These are phyloP conservation scores for Panthera uncia DNA, from an alignment of 2,113 vertebrate genomes.

Conservation along the genomic window DNA sequence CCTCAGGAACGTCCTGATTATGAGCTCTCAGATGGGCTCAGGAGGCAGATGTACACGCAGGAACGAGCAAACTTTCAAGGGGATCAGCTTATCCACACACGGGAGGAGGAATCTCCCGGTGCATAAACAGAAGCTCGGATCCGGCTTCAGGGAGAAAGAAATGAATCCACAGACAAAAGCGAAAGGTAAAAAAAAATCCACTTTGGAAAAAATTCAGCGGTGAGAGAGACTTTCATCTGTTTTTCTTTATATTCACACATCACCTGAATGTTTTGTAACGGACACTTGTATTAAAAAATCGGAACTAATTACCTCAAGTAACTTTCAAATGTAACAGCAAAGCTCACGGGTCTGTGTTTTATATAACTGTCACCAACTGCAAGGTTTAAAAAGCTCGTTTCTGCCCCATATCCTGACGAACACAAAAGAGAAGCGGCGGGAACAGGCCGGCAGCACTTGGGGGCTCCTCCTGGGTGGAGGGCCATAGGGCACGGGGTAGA, in stretches of 20 bases:
- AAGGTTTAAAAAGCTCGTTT: background rate
- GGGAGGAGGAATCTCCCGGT: background rate
- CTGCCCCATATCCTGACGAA: rapidly evolving
- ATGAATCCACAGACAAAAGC: background rate
- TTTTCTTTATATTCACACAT: background rate
- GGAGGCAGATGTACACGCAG: background rate
- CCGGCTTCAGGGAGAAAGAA: background rate
- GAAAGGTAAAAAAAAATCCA: background rate
- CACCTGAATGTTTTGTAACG: background rate
- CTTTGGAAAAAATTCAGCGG: background rate
- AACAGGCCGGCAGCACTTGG: no score
- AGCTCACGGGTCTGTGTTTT: background rate
- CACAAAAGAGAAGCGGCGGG: no score
- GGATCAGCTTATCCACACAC: rapidly evolving
- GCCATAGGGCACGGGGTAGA: rapidly evolving
- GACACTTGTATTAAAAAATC: background rate
- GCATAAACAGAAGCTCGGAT: background rate
- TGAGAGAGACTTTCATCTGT: rapidly evolving
- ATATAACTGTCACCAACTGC: background rate
- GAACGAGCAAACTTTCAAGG: background rate
- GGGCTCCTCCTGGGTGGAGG: background rate
- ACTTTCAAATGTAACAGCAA: background rate
- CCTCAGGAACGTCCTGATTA: background rate
- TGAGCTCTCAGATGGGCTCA: background rate
- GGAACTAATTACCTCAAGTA: background rate